phyloP scores from a whole-genome alignment of 1,140 invertebrate species.

The Leptopilina boulardi region DNA sequence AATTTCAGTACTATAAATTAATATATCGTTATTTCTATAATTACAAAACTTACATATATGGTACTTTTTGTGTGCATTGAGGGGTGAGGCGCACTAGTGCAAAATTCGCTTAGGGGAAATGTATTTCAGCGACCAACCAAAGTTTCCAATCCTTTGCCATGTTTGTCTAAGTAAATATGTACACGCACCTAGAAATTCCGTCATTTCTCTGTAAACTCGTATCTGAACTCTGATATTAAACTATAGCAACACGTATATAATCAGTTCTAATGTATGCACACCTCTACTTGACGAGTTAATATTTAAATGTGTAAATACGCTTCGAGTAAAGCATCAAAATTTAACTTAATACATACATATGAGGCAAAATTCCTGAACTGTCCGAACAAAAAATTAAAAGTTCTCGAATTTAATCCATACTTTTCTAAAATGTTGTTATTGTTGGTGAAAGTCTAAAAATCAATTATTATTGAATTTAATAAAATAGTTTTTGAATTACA shows the following conservation, averaged over 20 bases:
- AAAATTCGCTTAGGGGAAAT: constrained; percentile 29
- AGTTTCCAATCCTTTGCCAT: constrained; percentile 52
- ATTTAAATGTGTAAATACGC: constrained; percentile 3
- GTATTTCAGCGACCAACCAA: constrained; percentile 39
- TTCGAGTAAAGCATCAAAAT: not conserved
- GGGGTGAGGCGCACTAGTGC: not conserved
- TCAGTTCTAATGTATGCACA: constrained; percentile 12
- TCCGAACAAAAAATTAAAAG: too few relatives aligned
- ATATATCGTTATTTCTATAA: not conserved
- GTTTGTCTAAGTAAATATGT: constrained; percentile 56
- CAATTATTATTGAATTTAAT: too few relatives aligned
- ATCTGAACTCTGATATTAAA: constrained; percentile 53
- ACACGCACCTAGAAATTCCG: constrained; percentile 47
- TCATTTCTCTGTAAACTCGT: constrained; percentile 45
- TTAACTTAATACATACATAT: too few relatives aligned
- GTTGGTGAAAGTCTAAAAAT: too few relatives aligned
- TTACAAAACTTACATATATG: not conserved
- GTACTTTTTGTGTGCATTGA: not conserved
- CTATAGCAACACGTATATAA: constrained; percentile 40
- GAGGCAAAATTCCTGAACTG: too few relatives aligned
- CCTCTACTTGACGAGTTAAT: not conserved
- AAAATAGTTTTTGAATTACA: too few relatives aligned
- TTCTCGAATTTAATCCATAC: too few relatives aligned
- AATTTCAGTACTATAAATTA: not conserved
- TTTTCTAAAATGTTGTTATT: too few relatives aligned